Percentiles rank a stretch among this genome's conserved stretches.
phyloP scores from a whole-genome alignment of 1,140 invertebrate species.

The Drosophila hydei region DNA sequence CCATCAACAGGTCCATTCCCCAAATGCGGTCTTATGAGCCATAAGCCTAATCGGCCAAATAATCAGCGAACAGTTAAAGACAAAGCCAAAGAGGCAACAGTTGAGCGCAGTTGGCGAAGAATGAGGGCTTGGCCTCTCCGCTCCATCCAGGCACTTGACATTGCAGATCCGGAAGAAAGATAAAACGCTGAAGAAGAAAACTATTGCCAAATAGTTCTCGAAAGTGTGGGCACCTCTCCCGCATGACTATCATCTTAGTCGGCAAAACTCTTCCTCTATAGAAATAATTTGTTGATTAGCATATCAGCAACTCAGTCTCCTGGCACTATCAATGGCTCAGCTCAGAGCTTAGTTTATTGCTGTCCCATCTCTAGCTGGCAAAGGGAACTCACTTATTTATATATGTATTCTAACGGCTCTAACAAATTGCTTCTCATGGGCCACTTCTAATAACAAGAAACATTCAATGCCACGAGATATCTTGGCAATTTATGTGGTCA shows the following conservation, averaged over 20 bases:
- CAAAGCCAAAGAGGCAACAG: conserved; percentile 36
- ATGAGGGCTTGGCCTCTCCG: conserved; percentile 46
- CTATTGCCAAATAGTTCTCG: background rate
- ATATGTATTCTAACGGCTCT: conserved; percentile 46
- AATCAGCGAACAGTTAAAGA: conserved; percentile 48
- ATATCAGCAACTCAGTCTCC: background rate
- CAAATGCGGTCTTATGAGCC: conserved; percentile 68
- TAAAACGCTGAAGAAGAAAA: conserved; percentile 17
- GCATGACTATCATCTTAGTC: background rate
- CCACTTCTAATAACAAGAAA: conserved; percentile 75
- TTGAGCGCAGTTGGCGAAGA: conserved; percentile 33
- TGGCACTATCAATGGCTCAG: background rate
- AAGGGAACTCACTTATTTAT: background rate
- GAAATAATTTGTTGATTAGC: background rate
- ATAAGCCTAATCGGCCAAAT: conserved; percentile 72
- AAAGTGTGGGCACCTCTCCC: background rate
- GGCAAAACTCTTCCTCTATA: background rate
- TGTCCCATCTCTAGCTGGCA: too few relatives aligned
- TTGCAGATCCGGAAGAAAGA: conserved; percentile 13
- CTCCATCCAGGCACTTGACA: conserved; percentile 38
- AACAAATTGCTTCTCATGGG: conserved; percentile 70
- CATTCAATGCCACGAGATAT: conserved; percentile 61
- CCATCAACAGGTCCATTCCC: conserved; percentile 38
- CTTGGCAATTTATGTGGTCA: conserved; percentile 68
- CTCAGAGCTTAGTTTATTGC: background rate